Evolutionary conservation across 2,888 invertebrate species (phyloP), one percentile per base, ranked within the genome.

Genomic region (Emmelina monodactyla): DNA sequence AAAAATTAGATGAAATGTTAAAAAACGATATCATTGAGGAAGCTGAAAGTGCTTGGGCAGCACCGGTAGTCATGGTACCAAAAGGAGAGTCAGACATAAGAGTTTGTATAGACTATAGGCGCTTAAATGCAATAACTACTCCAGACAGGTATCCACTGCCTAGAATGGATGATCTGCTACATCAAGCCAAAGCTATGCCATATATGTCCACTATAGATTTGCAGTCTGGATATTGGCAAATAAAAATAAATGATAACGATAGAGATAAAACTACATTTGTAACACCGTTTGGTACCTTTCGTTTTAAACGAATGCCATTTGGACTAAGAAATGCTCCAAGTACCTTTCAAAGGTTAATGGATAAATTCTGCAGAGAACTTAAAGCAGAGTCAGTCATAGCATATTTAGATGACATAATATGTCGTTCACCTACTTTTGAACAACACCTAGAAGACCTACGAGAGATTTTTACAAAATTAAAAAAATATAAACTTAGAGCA

Each of bases 201-300:
- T 29, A 29, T 32, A 51, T 55, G 49, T 42, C 56, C 3, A 58
- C 54, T 2, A 37, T 63, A 4, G 58, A 62, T 34, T 39, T 68
- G n/a, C 47, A 47, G 25, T 35, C 53, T 2, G 60, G 63, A 1
- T 67, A 63, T 39, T 58, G 53, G 44, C 64, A 64, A 35, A 49
- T 63, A 19, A 25, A 16, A 3, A 37, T 47, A 4, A 12, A 29
- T 11, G 22, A 37, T 22, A 39, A 37, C 14, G 49, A 56, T 37
- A 45, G 40, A 28, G 38, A 41, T 3, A 53, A 53, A 37, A 55
- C 55, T 6, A 41, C 44, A 0, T 54, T 56, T 30, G 42, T 51
- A 4, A 49, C 51, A 4, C 47, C 50, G 9, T 49, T 52, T 35
- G 53, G 51, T 1, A 40, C 44, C 5, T 57, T 41, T 22, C 34